A percentile compares a stretch with the other conserved stretches of the same genome.
phyloP scores from a whole-genome alignment of 2,888 invertebrate genomes.

The Platerodrilus igneus region DNA sequence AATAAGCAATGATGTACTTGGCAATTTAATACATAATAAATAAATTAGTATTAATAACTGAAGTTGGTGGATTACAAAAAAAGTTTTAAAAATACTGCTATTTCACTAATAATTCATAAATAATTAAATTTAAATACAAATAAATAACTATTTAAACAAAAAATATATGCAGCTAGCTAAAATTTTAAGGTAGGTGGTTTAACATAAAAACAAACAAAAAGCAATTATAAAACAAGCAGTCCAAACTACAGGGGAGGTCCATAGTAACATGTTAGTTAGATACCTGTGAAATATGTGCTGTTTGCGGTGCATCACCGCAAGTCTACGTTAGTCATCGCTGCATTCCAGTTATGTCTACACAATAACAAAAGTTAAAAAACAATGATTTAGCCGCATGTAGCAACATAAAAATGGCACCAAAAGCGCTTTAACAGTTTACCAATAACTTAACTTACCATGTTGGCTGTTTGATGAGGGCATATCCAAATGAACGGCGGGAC shows the following conservation, averaged over 20 bases:
- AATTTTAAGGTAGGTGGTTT: too few species aligned
- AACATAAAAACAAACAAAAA: slow-evolving; percentile 12
- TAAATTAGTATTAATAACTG: too few species aligned
- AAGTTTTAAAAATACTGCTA: too few species aligned
- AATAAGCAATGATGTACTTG: too few species aligned
- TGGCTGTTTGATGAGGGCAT: slow-evolving; percentile 44
- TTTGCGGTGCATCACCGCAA: slow-evolving; percentile 53
- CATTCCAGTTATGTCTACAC: slow-evolving; percentile 56
- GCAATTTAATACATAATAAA: too few species aligned
- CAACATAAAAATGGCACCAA: slow-evolving; percentile 25
- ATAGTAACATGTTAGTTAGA: slow-evolving; percentile 26
- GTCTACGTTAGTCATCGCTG: slow-evolving; percentile 62
- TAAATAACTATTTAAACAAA: too few species aligned
- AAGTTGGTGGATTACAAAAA: too few species aligned
- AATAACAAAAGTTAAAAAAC: slow-evolving; percentile 22
- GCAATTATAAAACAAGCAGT: slow-evolving; percentile 12
- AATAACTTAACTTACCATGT: slow-evolving; percentile 44
- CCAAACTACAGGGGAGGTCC: slow-evolving; percentile 26
- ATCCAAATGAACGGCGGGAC: slow-evolving; percentile 57
- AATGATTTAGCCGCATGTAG: slow-evolving; percentile 6
- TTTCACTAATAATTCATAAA: too few species aligned
- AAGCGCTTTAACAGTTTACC: slow-evolving; percentile 7
- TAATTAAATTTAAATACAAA: too few species aligned
- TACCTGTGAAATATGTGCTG: slow-evolving; percentile 46
- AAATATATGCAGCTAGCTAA: too few species aligned